Percentiles rank a stretch among this genome's conserved stretches.
Conservation (phyloP, 2,797 vertebrate species). For the Danio choprae region DNA sequence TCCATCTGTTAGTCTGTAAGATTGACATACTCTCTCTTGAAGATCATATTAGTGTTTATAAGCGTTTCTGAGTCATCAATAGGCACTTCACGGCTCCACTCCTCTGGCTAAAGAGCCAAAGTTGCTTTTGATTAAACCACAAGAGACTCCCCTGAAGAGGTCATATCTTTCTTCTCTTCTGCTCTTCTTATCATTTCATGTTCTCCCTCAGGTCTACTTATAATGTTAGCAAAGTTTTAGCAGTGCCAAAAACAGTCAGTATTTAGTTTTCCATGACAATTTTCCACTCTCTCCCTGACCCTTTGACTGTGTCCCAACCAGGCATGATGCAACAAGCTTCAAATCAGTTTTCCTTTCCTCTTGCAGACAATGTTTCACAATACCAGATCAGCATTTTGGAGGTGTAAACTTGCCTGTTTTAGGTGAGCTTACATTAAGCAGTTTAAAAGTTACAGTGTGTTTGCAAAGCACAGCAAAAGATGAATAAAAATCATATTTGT, state of each 20-base stretch:
- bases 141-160: constrained; percentile 22
- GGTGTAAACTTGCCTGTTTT: background rate
- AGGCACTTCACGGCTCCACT: background rate
- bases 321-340: constrained; percentile 3
- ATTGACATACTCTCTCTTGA: background rate
- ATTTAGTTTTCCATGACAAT: constrained; percentile 34
- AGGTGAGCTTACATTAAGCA: background rate
- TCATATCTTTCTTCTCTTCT: constrained; percentile 17
- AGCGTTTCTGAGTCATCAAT: background rate
- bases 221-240: background rate
- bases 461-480: constrained; percentile 1
- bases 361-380: constrained; percentile 5
- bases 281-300: constrained; percentile 27
- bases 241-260: background rate
- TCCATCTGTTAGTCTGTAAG: constrained; percentile 20
- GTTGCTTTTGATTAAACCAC: constrained; percentile 48
- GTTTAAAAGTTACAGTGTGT: background rate
- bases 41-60: constrained; percentile 5
- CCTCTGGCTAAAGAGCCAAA: constrained; percentile 29
- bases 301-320: background rate
- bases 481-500: background rate
- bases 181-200: constrained; percentile 13
- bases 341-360: constrained; percentile 25
- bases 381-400: background rate
- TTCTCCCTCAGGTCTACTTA: constrained; percentile 14